A percentile compares a stretch with the other conserved stretches of the same genome.
Conservation (phyloP, 2,113 vertebrate genomes). For the Sprattus sprattus region DNA sequence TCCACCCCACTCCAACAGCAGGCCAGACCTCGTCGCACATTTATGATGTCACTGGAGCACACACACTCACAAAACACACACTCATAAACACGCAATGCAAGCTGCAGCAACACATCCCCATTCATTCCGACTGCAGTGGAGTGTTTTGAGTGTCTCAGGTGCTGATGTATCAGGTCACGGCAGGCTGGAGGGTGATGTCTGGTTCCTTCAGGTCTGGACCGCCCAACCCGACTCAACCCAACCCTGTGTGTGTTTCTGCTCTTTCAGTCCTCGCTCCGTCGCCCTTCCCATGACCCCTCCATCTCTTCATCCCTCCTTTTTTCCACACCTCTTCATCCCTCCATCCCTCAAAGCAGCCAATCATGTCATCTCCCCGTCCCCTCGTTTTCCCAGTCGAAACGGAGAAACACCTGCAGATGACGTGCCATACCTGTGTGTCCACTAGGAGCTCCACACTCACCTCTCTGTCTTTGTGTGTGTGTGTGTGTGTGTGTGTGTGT, state of each 20-base stretch:
- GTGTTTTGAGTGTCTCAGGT: not conserved
- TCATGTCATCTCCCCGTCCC: conserved; percentile 36
- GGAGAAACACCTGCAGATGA: conserved; percentile 42
- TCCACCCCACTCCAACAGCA: not conserved
- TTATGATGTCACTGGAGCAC: conserved; percentile 32
- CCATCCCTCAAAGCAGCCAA: not conserved
- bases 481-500: not conserved
- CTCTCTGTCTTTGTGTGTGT: not conserved
- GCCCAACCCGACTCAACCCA: not conserved
- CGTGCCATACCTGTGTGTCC: not conserved
- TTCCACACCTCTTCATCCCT: not conserved
- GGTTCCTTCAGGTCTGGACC: not conserved
- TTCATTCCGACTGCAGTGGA: not conserved
- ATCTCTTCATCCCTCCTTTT: conserved; percentile 35
- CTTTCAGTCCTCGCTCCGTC: conserved; percentile 14
- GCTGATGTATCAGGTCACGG: not conserved
- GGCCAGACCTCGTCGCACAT: conserved; percentile 28
- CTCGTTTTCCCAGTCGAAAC: conserved; percentile 41
- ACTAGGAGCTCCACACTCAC: not conserved
- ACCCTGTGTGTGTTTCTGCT: conserved; percentile 35
- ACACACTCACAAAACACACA: not conserved
- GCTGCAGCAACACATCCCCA: not conserved
- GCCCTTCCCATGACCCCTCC: conserved; percentile 18
- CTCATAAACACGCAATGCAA: not conserved
- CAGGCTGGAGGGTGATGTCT: not conserved